Conservation (phyloP, 1,140 invertebrate species). For the Berghia stephanieae region DNA sequence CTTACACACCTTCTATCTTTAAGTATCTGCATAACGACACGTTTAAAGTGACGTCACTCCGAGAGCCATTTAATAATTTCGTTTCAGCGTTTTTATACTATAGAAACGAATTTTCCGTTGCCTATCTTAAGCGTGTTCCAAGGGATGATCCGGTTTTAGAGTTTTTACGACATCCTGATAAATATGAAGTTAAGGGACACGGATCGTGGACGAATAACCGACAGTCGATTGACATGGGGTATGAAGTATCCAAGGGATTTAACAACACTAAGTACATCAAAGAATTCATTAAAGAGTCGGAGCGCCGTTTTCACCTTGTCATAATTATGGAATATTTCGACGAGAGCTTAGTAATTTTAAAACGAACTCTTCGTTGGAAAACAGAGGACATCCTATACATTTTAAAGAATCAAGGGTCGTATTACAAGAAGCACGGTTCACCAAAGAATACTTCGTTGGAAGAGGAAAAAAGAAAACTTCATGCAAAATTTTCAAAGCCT, state of each 20-base stretch:
- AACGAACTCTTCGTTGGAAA: constrained; percentile 37
- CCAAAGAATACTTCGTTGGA: no score
- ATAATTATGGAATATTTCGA: constrained; percentile 42
- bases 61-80: constrained; percentile 26
- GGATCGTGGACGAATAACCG: constrained; percentile 24
- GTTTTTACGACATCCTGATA: not conserved
- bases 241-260: not conserved
- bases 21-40: constrained; percentile 26
- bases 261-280: not conserved
- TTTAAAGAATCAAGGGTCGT: constrained; percentile 3
- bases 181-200: constrained; percentile 15
- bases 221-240: constrained; percentile 24
- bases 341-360: constrained; percentile 42
- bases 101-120: not conserved
- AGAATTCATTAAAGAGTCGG: constrained; percentile 22
- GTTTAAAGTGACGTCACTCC: constrained; percentile 9
- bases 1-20: constrained; percentile 4
- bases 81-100: constrained; percentile 15
- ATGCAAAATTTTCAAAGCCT: not conserved
- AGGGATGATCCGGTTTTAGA: not conserved
- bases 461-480: not conserved
- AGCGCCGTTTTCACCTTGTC: constrained; percentile 36
- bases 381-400: constrained; percentile 41
- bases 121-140: not conserved
- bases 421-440: not conserved